phyloP scores from a whole-genome alignment of 2,888 invertebrate species.

The Agelastica alni region DNA sequence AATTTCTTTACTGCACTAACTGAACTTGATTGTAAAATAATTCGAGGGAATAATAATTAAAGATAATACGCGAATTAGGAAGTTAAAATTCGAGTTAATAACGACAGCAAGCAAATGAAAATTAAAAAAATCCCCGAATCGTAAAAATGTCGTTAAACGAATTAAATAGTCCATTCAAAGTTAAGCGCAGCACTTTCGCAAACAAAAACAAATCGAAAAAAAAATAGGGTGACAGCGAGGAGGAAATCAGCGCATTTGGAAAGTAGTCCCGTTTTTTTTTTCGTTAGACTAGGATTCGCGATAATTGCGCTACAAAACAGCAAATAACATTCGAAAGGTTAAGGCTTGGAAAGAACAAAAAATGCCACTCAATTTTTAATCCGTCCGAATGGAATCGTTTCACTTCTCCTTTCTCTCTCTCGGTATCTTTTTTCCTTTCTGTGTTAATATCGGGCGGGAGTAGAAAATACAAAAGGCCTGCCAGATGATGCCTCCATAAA shows the following conservation, averaged over 20 bases:
- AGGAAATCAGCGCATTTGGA: conserved; percentile 16
- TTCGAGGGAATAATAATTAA: too few relatives aligned
- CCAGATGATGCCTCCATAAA: conserved; percentile 52
- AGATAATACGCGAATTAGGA: too few relatives aligned
- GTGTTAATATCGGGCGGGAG: not conserved
- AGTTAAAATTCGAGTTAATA: too few relatives aligned
- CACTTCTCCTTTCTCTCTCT: not conserved
- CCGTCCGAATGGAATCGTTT: conserved; percentile 31
- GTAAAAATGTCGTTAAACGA: conserved; percentile 9
- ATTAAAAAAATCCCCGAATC: not conserved
- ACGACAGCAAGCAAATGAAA: not conserved
- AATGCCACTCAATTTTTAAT: conserved; percentile 49
- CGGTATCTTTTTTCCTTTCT: not conserved
- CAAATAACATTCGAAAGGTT: conserved; percentile 18
- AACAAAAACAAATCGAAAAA: conserved; percentile 34
- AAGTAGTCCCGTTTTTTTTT: conserved; percentile 2
- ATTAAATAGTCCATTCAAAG: conserved; percentile 3
- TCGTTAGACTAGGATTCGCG: conserved; percentile 19
- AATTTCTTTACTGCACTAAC: too few relatives aligned
- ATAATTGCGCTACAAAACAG: conserved; percentile 25
- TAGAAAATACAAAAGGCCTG: conserved; percentile 31
- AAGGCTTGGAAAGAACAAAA: conserved; percentile 41
- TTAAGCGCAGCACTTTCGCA: not conserved
- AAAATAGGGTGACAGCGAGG: conserved; percentile 16
- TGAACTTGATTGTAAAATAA: too few relatives aligned